phyloP scores from a whole-genome alignment of 2,888 invertebrate genomes.

The Perdita meconis region DNA sequence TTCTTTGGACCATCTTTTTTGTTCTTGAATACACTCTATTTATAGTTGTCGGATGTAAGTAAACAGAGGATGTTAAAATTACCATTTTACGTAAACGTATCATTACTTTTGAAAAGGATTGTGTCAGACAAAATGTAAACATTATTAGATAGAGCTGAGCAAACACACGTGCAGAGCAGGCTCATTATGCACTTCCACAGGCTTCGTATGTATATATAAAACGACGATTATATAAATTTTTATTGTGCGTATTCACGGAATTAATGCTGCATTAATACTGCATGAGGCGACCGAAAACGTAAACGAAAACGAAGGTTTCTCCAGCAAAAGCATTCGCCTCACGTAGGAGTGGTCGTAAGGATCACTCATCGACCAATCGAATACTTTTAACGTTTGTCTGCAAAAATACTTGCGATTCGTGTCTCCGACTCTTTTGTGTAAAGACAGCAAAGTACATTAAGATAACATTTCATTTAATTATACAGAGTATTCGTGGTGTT shows the following conservation, averaged over 20 bases:
- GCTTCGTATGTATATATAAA: conserved; percentile 19
- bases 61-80: no score
- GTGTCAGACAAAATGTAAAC: neutral
- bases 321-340: conserved; percentile 43
- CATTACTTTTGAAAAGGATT: neutral
- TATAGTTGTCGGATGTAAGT: no score
- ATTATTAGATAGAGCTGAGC: neutral
- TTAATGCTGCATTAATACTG: conserved; percentile 61
- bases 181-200: neutral
- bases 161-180: neutral
- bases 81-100: no score
- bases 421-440: neutral
- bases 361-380: conserved; percentile 42
- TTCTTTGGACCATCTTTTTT: no score
- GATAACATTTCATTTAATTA: no score
- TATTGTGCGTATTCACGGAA: conserved; percentile 46
- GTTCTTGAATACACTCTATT: no score
- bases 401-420: conserved; percentile 13
- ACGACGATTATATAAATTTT: conserved; percentile 49
- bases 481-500: no score
- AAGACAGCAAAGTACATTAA: neutral
- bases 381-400: conserved; percentile 5
- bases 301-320: conserved; percentile 46
- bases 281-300: conserved; percentile 49
- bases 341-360: conserved; percentile 40